phyloP scores from a whole-genome alignment of 1,140 invertebrate species.

The Drosophila nigrodunni region DNA sequence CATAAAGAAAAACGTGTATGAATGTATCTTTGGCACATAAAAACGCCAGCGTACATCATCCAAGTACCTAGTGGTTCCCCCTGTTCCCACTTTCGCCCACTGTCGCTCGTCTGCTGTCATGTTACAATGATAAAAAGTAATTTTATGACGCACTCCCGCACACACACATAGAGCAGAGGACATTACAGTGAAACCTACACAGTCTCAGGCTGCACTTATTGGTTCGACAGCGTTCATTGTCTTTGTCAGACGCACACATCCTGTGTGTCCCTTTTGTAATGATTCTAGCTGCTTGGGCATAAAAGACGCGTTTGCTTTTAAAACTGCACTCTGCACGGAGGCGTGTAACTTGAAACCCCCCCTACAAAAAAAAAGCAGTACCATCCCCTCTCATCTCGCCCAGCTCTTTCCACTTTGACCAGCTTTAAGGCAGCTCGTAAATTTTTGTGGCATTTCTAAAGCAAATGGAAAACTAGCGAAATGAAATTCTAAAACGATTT shows the following conservation, averaged over 20 bases:
- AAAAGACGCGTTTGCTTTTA: conserved; percentile 55
- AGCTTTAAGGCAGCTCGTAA: conserved; percentile 39
- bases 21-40: conserved; percentile 73
- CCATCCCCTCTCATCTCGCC: not conserved
- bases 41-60: conserved; percentile 59
- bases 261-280: conserved; percentile 44
- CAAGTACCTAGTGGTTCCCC: conserved; percentile 1
- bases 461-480: conserved; percentile 11
- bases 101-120: conserved; percentile 58
- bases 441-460: conserved; percentile 7
- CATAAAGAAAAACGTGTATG: conserved; percentile 73
- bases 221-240: conserved; percentile 58
- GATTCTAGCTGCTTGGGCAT: conserved; percentile 39
- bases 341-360: conserved; percentile 53
- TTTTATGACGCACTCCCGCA: conserved; percentile 77
- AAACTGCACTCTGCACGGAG: conserved; percentile 46
- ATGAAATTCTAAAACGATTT: conserved; percentile 50
- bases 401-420: not conserved
- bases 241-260: conserved; percentile 49
- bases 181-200: not conserved
- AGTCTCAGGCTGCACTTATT: conserved; percentile 43
- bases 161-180: not conserved
- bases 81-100: no score
- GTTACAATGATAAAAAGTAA: conserved; percentile 83
- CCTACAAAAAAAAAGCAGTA: conserved; percentile 3